Evolutionary conservation across 2,888 invertebrate genomes (phyloP).

Genomic region (Eulithis testata): DNA sequence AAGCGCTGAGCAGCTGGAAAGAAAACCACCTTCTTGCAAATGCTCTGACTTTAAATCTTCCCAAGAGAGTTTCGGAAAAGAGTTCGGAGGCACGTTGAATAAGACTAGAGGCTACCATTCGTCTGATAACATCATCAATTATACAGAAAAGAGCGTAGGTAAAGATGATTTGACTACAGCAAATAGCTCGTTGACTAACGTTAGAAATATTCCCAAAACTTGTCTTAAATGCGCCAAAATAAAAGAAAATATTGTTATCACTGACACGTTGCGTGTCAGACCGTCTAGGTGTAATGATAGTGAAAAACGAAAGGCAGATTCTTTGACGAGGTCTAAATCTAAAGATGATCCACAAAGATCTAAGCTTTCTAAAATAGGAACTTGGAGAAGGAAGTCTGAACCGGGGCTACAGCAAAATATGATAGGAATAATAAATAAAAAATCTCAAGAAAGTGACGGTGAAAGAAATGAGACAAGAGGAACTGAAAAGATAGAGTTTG

Average conservation of each 20-base stretch:
- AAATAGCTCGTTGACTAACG: conserved; percentile 64
- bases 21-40: conserved; percentile 68
- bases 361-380: conserved; percentile 83
- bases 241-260: conserved; percentile 78
- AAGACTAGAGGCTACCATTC: conserved; percentile 79
- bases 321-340: conserved; percentile 73
- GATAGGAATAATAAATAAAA: conserved; percentile 62
- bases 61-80: conserved; percentile 77
- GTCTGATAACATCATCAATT: conserved; percentile 75
- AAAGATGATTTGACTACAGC: conserved; percentile 70
- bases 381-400: conserved; percentile 89
- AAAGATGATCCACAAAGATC: conserved; percentile 80
- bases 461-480: conserved; percentile 67
- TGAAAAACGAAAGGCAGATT: conserved; percentile 71
- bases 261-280: conserved; percentile 64
- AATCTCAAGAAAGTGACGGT: conserved; percentile 68
- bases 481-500: conserved; percentile 76
- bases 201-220: conserved; percentile 72
- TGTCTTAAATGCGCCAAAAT: conserved; percentile 81
- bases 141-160: conserved; percentile 65
- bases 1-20: conserved; percentile 70
- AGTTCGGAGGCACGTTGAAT: conserved; percentile 62
- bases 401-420: conserved; percentile 85
- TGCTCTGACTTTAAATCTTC: conserved; percentile 78
- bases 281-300: conserved; percentile 69